These are phyloP conservation scores for Lottia gigantea DNA, from an alignment of 2,888 invertebrate genomes.

Conservation along the genomic window DNA sequence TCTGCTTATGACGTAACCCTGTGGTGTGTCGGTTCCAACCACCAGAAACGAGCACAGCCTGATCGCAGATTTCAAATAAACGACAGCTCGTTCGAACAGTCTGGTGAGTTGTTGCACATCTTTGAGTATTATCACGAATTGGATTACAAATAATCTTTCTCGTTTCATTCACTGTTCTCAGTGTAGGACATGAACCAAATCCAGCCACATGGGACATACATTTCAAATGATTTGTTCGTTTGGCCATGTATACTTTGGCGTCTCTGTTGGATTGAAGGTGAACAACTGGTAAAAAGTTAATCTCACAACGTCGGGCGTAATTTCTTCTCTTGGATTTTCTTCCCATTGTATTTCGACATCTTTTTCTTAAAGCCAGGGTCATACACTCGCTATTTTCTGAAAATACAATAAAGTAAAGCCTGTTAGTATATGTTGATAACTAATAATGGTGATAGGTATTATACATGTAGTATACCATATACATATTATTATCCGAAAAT, in stretches of 20 bases:
- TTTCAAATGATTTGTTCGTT: conserved; percentile 55
- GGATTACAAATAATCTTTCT: conserved; percentile 68
- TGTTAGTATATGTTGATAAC: too few species aligned
- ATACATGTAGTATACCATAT: too few species aligned
- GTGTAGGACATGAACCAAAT: conserved; percentile 65
- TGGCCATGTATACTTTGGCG: conserved; percentile 31
- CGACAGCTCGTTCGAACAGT: conserved; percentile 67
- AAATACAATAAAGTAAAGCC: conserved; percentile 22
- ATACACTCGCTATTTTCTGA: conserved; percentile 69
- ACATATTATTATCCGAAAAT: too few species aligned
- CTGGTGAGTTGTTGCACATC: conserved; percentile 68
- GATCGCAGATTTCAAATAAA: conserved; percentile 71
- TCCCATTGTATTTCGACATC: conserved; percentile 69
- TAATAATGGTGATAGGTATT: too few species aligned
- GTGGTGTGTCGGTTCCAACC: conserved; percentile 71
- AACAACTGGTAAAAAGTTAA: conserved; percentile 71
- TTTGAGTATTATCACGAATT: conserved; percentile 68
- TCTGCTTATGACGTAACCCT: conserved; percentile 62
- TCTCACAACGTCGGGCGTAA: conserved; percentile 68
- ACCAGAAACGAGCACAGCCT: conserved; percentile 71
- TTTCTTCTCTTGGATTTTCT: conserved; percentile 54
- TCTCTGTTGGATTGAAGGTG: conserved; percentile 50
- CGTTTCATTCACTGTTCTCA: conserved; percentile 68
- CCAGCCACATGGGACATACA: conserved; percentile 60
- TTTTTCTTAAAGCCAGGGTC: conserved; percentile 67